phyloP scores from a whole-genome alignment of 2,888 invertebrate genomes.

The Caenorhabditis sinica region DNA sequence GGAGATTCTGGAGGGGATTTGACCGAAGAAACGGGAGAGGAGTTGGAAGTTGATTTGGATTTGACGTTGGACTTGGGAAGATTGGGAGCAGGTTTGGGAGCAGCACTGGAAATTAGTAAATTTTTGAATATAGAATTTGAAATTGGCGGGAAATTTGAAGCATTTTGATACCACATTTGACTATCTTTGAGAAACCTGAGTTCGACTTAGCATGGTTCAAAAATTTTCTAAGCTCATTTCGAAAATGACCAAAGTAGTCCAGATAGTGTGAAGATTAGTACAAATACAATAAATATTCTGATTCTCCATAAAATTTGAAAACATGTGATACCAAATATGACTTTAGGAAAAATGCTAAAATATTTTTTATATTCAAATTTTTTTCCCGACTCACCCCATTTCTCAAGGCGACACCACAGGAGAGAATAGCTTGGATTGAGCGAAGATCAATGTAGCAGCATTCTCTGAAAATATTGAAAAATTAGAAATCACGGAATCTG shows the following conservation, averaged over 20 bases:
- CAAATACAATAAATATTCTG: too few relatives aligned
- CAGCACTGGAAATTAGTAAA: slow-evolving; percentile 32
- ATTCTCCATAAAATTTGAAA: neutral
- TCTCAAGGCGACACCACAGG: slow-evolving; percentile 35
- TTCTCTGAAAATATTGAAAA: slow-evolving; percentile 11
- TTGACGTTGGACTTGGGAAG: neutral
- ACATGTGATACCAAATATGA: neutral
- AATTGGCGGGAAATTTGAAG: too few relatives aligned
- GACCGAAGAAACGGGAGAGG: slow-evolving; percentile 1
- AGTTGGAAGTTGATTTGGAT: slow-evolving; percentile 24
- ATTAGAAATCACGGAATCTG: neutral
- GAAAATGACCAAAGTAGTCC: too few relatives aligned
- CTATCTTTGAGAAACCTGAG: neutral
- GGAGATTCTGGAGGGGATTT: slow-evolving; percentile 10
- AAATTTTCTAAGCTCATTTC: too few relatives aligned
- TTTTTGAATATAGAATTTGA: neutral
- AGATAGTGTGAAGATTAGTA: neutral
- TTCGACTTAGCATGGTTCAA: too few relatives aligned
- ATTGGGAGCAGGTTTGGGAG: slow-evolving; percentile 21
- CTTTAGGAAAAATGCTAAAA: too few relatives aligned
- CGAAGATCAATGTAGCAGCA: slow-evolving; percentile 57
- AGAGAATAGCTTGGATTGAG: slow-evolving; percentile 37
- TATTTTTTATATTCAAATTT: neutral
- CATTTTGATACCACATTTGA: neutral
- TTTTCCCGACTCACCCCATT: slow-evolving; percentile 20